These are phyloP conservation scores for Drosophila monieri DNA, from an alignment of 2,888 invertebrate species.

Conservation along the genomic window DNA sequence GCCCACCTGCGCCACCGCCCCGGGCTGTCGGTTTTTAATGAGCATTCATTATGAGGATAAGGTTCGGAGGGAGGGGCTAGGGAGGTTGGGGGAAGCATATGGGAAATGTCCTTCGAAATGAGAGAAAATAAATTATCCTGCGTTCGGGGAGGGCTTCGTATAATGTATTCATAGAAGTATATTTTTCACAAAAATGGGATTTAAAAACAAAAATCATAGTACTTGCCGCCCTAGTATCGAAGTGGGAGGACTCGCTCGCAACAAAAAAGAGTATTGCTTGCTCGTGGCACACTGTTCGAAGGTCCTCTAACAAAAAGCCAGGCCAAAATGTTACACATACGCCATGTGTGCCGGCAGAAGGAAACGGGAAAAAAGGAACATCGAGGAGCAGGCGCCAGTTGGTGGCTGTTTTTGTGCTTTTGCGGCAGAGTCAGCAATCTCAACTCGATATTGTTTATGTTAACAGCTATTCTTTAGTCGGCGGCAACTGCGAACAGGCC, in stretches of 20 bases:
- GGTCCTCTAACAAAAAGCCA: constrained; percentile 25
- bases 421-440: constrained; percentile 46
- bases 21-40: constrained; percentile 60
- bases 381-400: constrained; percentile 6
- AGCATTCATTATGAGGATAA: constrained; percentile 54
- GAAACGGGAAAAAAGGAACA: constrained; percentile 7
- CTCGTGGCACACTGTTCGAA: neutral
- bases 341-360: constrained; percentile 49
- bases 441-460: constrained; percentile 43
- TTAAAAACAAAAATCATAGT: no score
- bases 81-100: constrained; percentile 1
- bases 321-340: constrained; percentile 63
- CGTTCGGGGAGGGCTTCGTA: neutral
- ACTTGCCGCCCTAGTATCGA: neutral
- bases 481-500: neutral
- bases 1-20: constrained; percentile 4
- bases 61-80: neutral
- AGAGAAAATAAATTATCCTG: neutral
- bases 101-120: neutral
- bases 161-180: no score
- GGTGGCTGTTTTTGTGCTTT: constrained; percentile 30
- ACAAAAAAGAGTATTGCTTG: constrained; percentile 16
- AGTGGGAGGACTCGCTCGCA: neutral
- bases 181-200: no score
- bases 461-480: constrained; percentile 29